phyloP scores from a whole-genome alignment of 2,888 invertebrate species.

The Catocala sponsa region DNA sequence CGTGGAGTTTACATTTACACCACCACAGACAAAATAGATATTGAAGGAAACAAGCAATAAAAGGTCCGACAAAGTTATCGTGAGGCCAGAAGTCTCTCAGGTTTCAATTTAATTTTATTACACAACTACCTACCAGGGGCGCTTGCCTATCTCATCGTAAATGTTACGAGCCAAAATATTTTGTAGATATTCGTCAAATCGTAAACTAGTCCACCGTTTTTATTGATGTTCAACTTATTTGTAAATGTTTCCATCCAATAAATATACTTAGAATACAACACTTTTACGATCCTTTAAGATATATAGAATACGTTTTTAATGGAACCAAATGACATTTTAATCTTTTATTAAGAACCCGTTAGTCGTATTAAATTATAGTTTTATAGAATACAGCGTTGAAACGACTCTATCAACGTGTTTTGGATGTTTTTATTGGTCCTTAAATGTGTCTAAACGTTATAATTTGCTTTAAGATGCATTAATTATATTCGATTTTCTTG shows the following conservation, averaged over 20 bases:
- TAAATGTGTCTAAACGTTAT: constrained; percentile 31
- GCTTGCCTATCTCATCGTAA: constrained; percentile 53
- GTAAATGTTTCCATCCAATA: constrained; percentile 67
- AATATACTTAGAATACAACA: constrained; percentile 55
- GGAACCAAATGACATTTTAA: constrained; percentile 59
- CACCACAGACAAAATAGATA: constrained; percentile 6
- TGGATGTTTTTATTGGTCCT: constrained; percentile 38
- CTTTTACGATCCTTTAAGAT: constrained; percentile 58
- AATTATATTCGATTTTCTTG: no score
- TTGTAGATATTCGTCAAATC: constrained; percentile 66
- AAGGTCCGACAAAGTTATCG: constrained; percentile 53
- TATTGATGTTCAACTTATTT: constrained; percentile 69
- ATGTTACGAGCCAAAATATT: constrained; percentile 52
- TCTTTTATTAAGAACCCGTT: constrained; percentile 54
- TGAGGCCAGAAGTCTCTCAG: constrained; percentile 37
- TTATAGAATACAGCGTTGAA: constrained; percentile 37
- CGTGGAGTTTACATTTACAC: no score
- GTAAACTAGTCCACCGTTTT: constrained; percentile 69
- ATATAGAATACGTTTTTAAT: constrained; percentile 60
- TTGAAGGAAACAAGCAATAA: constrained; percentile 47
- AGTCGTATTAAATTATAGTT: constrained; percentile 42
- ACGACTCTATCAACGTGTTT: constrained; percentile 38
- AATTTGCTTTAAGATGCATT: constrained; percentile 5
- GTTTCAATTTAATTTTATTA: constrained; percentile 55
- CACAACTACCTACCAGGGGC: constrained; percentile 45